Percentiles rank a stretch among this genome's conserved stretches.
phyloP scores from a whole-genome alignment of 2,888 invertebrate species.

The Eulithis prunata region DNA sequence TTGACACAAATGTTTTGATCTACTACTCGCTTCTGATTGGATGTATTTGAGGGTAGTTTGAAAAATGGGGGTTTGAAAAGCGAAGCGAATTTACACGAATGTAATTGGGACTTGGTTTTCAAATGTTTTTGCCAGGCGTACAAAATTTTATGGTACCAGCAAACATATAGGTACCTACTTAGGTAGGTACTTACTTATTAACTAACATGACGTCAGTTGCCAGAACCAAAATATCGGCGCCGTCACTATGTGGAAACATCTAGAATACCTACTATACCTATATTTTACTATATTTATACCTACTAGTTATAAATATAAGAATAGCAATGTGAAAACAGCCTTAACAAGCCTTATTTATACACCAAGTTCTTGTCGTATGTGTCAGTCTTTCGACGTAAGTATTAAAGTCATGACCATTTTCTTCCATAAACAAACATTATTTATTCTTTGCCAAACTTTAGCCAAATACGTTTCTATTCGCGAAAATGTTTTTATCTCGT shows the following conservation, averaged over 20 bases:
- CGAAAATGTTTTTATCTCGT: slow-evolving; percentile 21
- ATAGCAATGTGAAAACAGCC: no score
- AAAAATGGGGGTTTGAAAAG: slow-evolving; percentile 1
- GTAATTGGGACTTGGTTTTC: background rate
- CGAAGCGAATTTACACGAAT: background rate
- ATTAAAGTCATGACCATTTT: background rate
- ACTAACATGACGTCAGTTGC: no score
- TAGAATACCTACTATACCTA: no score
- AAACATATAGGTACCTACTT: no score
- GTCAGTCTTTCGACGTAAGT: background rate
- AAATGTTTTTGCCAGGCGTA: no score
- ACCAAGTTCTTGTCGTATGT: background rate
- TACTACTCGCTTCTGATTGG: slow-evolving; percentile 35
- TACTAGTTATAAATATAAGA: no score
- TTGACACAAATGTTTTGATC: slow-evolving; percentile 46
- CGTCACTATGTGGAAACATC: no score
- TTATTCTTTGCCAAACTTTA: slow-evolving; percentile 12
- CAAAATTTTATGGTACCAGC: no score
- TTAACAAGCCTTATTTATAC: no score
- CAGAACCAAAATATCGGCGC: no score
- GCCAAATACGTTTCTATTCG: slow-evolving; percentile 16
- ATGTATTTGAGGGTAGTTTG: slow-evolving; percentile 29
- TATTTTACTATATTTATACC: no score
- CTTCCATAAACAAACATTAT: slow-evolving; percentile 7
- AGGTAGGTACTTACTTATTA: no score